A percentile compares a stretch with the other conserved stretches of the same genome.
phyloP scores from a whole-genome alignment of 2,113 vertebrate genomes.

The Apodemus sylvaticus region DNA sequence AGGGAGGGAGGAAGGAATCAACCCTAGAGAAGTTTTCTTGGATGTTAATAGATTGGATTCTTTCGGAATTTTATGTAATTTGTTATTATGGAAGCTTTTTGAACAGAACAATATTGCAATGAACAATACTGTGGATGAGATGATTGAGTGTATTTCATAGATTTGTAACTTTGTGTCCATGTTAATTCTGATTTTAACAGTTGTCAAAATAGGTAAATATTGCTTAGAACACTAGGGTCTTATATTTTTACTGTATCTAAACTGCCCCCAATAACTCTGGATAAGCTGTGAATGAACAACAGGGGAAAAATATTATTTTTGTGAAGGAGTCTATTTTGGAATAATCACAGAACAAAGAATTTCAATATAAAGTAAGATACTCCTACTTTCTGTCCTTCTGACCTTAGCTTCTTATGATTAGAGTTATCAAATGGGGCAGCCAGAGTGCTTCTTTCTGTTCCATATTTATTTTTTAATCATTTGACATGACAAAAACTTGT shows the following conservation, averaged over 20 bases:
- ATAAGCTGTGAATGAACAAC: neutral
- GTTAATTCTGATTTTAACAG: neutral
- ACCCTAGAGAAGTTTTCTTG: neutral
- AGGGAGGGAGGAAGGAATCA: accelerated
- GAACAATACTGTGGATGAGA: neutral
- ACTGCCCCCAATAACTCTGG: neutral
- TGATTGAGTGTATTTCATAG: neutral
- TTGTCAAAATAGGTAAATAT: neutral
- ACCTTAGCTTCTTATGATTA: slow-evolving; percentile 18
- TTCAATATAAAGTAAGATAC: neutral
- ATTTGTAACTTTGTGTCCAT: neutral
- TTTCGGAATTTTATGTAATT: neutral
- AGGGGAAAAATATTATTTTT: slow-evolving; percentile 38
- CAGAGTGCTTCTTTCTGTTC: slow-evolving; percentile 32
- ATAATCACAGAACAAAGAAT: slow-evolving; percentile 25
- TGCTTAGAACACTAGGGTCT: neutral
- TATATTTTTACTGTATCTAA: neutral
- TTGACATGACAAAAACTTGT: slow-evolving; percentile 75
- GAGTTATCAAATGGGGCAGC: neutral
- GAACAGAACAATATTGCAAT: neutral
- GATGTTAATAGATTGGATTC: neutral
- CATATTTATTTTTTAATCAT: slow-evolving; percentile 74
- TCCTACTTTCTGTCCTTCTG: neutral
- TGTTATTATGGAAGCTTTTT: neutral
- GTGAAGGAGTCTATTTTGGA: neutral